These are phyloP conservation scores for Budorcas taxicolor DNA, from an alignment of 2,113 vertebrate genomes.

Conservation along the genomic window DNA sequence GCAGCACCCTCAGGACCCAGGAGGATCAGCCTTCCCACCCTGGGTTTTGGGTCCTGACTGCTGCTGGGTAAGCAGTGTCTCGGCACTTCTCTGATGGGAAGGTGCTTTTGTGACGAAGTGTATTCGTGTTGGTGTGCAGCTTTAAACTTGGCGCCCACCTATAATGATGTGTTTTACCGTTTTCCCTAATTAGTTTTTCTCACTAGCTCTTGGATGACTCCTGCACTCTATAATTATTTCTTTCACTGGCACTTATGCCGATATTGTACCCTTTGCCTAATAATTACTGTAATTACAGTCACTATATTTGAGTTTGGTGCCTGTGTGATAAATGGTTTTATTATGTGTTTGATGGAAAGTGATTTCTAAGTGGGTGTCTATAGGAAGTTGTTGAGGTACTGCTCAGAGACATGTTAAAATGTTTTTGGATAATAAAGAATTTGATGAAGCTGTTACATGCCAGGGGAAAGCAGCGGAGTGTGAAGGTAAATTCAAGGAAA, in stretches of 20 bases:
- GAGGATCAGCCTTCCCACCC: background rate
- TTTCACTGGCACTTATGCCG: conserved; percentile 67
- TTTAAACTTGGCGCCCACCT: background rate
- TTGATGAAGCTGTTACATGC: background rate
- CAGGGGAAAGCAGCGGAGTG: background rate
- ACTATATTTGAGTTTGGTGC: conserved; percentile 57
- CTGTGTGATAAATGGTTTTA: conserved; percentile 64
- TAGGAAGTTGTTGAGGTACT: conserved; percentile 40
- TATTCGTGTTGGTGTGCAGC: rapidly evolving
- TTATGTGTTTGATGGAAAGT: conserved; percentile 56
- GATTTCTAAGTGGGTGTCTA: conserved; percentile 63
- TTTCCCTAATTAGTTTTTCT: conserved; percentile 66
- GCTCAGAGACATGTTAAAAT: conserved; percentile 15
- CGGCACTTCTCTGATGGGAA: background rate
- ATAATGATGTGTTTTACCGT: conserved; percentile 42
- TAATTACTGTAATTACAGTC: conserved; percentile 68
- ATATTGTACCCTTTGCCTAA: conserved; percentile 62
- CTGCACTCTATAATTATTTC: conserved; percentile 67
- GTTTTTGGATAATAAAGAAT: conserved; percentile 26
- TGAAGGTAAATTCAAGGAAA: background rate
- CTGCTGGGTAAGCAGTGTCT: background rate
- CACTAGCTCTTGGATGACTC: conserved; percentile 55
- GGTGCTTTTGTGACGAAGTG: background rate
- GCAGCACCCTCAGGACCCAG: background rate
- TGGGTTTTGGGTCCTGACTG: background rate